phyloP scores from a whole-genome alignment of 1,140 invertebrate genomes.

The Hyphantria cunea region DNA sequence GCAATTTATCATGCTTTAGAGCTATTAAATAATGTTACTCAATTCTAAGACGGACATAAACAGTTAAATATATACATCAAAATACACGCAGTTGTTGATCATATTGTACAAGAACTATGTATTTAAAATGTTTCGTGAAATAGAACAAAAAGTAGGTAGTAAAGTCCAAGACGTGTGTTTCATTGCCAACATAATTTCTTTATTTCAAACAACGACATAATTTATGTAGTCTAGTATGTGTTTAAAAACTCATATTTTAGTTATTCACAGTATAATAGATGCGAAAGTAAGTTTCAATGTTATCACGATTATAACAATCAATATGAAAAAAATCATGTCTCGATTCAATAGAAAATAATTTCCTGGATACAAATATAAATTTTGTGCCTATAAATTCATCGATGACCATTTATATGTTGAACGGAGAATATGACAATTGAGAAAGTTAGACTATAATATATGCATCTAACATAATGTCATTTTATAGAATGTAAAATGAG shows the following conservation, averaged over 20 bases:
- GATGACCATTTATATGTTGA: no score
- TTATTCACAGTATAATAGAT: background rate
- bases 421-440: no score
- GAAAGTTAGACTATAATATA: no score
- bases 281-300: background rate
- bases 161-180: conserved; percentile 15
- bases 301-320: no score
- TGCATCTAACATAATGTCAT: no score
- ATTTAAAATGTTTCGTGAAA: conserved; percentile 8
- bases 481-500: no score
- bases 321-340: no score
- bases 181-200: conserved; percentile 16
- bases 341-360: no score
- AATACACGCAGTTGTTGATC: conserved; percentile 1
- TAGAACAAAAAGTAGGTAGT: conserved; percentile 13
- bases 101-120: conserved; percentile 9
- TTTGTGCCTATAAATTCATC: no score
- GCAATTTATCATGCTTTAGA: no score
- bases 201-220: conserved; percentile 22
- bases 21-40: background rate
- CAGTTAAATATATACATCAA: conserved; percentile 9
- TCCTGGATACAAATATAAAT: no score
- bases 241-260: conserved; percentile 11
- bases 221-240: conserved; percentile 7
- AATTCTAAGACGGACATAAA: background rate